These are phyloP conservation scores for Monopis laevigella DNA, from an alignment of 2,888 invertebrate genomes.

Conservation along the genomic window DNA sequence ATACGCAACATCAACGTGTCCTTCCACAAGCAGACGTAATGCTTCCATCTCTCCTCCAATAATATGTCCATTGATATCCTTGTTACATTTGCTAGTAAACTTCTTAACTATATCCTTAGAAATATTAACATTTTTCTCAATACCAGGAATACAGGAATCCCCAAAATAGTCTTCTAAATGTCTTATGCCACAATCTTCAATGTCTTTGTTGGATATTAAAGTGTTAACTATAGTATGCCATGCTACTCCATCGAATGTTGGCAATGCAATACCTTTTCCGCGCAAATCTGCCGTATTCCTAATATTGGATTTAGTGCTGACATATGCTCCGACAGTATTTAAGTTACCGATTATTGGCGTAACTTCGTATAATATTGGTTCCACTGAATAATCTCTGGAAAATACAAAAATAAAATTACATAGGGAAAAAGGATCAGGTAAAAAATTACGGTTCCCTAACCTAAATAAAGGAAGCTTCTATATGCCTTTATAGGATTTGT, in stretches of 20 bases:
- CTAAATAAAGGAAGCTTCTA: no score
- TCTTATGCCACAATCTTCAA: conserved; percentile 42
- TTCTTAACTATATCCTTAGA: conserved; percentile 24
- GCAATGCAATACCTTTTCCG: conserved; percentile 81
- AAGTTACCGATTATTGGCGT: conserved; percentile 66
- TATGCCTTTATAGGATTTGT: no score
- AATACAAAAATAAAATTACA: conserved; percentile 9
- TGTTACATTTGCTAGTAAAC: conserved; percentile 37
- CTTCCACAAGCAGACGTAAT: conserved; percentile 72
- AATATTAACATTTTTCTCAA: conserved; percentile 25
- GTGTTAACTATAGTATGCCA: conserved; percentile 68
- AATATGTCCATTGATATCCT: conserved; percentile 31
- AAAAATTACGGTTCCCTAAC: no score
- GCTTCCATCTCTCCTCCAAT: conserved; percentile 70
- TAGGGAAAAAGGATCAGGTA: no score
- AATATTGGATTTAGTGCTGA: conserved; percentile 67
- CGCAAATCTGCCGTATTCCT: conserved; percentile 70
- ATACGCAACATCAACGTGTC: conserved; percentile 81
- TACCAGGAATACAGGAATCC: conserved; percentile 70
- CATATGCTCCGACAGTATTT: conserved; percentile 74
- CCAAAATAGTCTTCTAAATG: conserved; percentile 69
- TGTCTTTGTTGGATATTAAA: conserved; percentile 38
- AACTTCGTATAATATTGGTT: conserved; percentile 70
- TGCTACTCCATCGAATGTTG: conserved; percentile 79
- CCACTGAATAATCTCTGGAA: conserved; percentile 64